Evolutionary conservation across 2,888 invertebrate species (phyloP), one percentile per base, ranked within the genome.

Genomic region (Ypsolopha scabrella): DNA sequence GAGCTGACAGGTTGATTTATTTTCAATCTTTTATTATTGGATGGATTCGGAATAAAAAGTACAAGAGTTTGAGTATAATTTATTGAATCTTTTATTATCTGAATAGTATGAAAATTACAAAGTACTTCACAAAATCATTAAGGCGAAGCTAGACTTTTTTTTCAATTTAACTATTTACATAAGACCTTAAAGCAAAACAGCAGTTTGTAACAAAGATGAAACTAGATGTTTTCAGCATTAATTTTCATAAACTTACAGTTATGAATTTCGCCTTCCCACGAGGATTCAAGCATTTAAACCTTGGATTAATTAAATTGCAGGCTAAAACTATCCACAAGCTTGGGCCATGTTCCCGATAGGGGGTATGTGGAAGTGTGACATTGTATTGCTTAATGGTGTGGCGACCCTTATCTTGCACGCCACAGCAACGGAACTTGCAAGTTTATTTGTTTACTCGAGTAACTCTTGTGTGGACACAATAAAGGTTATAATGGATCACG

Each of bases 381-480:
- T 70, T 75, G 69, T 74, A 67, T 54, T 56, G 52, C 64, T 70
- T 72, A 75, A 79, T 75, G 70, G 75, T 69, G 72, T 70, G 73
- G 73, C 71, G 75, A 72, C 76, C 73, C 77, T 80, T 81, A 81
- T 80, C 79, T 79, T 65, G 68, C 70, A 67, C 69, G 76, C 66
- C 68, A 64, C 70, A 68, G 67, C 66, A 64, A 62, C 67, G 52
- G 24, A 24, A 44, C 47, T 43, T 43, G 43, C 11, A 43, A 43
- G 13, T 43, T 43, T 14, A 35, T 33, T 46, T 24, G 33, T 46
- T 7, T 24, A 7, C 33, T 44, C 33, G 7, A 14, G 24, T 24
- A 24, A 24, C 24, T 24, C 24, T 24, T 24, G 24, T 24, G 24
- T 24, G 24, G 24, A 24, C 4, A 24, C 24, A 24, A 24, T 48